Base-by-base conservation (phyloP, 2,113 vertebrate species). In the Gobius niger region DNA sequence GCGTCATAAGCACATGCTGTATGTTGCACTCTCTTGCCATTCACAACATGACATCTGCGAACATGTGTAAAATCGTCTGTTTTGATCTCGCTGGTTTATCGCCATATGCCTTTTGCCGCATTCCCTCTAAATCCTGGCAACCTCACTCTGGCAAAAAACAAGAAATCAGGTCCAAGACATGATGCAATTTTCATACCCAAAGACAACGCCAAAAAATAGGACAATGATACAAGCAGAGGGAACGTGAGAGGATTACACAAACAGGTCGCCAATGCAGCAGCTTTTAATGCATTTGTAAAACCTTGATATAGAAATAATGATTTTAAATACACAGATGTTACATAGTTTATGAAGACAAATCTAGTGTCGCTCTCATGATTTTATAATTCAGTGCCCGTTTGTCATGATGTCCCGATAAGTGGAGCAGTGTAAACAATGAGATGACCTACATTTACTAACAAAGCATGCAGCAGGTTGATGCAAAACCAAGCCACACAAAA, bases 51-150 rank as follows among this genome's bases (percentile, higher is more conserved):
- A 64, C 0, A 34, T 65, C 69, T 47, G 65, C 66, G 44, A 72
- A 81, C 77, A 82, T 83, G 78, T 85, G 83, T 69, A 50, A 50
- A 13, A 57, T 12, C 44, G 16, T 56, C 61, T 61, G 64, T 70
- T 65, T 69, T 72, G 71, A 76, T 52, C 12, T 54, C 34, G 40
- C 47, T 68, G 47, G 66, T 63, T 9, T 60, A 62, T 15, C 68
- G 63, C 73, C 79, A 81, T 75, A 74, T 78, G 74, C 63, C 67
- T 42, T 44, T 8, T n/a, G 64, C 47, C 47, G 47, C 66, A 59
- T 57, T 76, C 19, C 56, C 54, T 63, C 50, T 72, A 65, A 47
- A 80, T 56, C 16, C n/a, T 63, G 68, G 53, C 54, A 7, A 40
- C 24, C 44, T 78, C 34, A 42, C 42, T 19, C 49, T 1, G 11